Percentiles rank a stretch among this genome's conserved stretches.
Evolutionary conservation across 2,113 vertebrate species (phyloP).

Genomic region (Mormoops blainvillei): DNA sequence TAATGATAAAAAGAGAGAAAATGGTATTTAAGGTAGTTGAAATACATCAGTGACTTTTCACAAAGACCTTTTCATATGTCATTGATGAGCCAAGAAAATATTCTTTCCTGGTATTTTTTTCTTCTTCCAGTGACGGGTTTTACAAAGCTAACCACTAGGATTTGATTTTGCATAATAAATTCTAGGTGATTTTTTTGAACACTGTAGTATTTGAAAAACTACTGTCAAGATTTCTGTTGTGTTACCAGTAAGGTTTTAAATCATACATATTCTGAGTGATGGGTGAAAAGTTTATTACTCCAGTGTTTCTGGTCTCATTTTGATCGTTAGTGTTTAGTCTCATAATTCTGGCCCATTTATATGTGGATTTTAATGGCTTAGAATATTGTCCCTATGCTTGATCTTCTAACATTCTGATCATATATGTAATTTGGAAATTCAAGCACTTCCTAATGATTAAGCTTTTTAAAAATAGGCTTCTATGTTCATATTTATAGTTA

Average conservation of each 20-base stretch:
- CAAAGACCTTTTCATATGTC: not conserved
- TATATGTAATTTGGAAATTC: not conserved
- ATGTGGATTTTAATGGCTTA: not conserved
- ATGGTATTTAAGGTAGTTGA: not conserved
- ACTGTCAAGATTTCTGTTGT: not conserved
- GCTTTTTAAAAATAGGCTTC: not conserved
- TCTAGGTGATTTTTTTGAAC: not conserved
- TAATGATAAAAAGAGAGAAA: not conserved
- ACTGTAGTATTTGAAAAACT: not conserved
- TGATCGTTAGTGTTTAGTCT: not conserved
- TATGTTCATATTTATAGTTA: not conserved
- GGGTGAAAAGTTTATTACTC: not conserved
- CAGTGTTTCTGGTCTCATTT: not conserved
- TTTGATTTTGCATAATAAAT: slow-evolving; percentile 20
- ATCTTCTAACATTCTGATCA: not conserved
- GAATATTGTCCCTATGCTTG: not conserved
- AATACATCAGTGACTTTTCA: not conserved
- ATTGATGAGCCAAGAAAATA: not conserved
- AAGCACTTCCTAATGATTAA: not conserved
- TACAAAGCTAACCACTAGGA: not conserved
- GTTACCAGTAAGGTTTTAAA: not conserved
- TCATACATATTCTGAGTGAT: not conserved
- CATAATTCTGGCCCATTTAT: not conserved
- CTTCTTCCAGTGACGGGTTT: slow-evolving; percentile 12
- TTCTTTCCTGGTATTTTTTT: not conserved